A percentile compares a stretch with the other conserved stretches of the same genome.
phyloP scores from a whole-genome alignment of 2,113 vertebrate genomes.

The Puntigrus tetrazona region DNA sequence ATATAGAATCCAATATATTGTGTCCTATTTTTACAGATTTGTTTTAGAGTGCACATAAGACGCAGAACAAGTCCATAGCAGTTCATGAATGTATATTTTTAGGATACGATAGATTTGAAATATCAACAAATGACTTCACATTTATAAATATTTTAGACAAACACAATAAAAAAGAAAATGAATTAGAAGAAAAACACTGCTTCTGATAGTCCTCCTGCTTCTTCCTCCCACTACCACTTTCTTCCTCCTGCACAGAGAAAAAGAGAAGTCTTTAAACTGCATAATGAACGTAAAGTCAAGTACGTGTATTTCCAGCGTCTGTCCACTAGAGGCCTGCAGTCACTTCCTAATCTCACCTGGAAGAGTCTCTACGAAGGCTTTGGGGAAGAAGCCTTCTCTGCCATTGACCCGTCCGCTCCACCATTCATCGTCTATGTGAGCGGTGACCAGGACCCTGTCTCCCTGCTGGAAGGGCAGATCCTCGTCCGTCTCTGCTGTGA shows the following conservation, averaged over 20 bases:
- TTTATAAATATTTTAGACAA: slow-evolving; percentile 4
- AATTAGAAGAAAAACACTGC: neutral
- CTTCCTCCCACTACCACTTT: neutral
- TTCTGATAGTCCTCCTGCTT: neutral
- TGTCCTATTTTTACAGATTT: neutral
- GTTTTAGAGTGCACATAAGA: neutral
- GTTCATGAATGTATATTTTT: slow-evolving; percentile 12
- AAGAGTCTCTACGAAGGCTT: slow-evolving; percentile 76
- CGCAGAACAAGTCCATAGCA: neutral
- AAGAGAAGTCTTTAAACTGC: neutral
- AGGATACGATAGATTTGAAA: neutral
- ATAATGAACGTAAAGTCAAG: neutral
- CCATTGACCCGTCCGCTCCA: slow-evolving; percentile 80
- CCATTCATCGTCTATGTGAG: slow-evolving; percentile 83
- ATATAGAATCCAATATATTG: no score
- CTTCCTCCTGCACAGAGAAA: neutral
- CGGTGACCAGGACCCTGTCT: slow-evolving; percentile 82
- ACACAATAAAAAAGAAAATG: neutral
- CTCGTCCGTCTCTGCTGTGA: slow-evolving; percentile 76
- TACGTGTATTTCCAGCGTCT: neutral
- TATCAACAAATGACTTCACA: neutral
- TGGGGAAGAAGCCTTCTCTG: slow-evolving; percentile 87
- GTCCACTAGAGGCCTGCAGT: neutral
- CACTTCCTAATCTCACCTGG: slow-evolving; percentile 73
- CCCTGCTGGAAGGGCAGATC: slow-evolving; percentile 87